Base-by-base conservation (phyloP, 2,797 vertebrate genomes). In the Pogoniulus pusillus region DNA sequence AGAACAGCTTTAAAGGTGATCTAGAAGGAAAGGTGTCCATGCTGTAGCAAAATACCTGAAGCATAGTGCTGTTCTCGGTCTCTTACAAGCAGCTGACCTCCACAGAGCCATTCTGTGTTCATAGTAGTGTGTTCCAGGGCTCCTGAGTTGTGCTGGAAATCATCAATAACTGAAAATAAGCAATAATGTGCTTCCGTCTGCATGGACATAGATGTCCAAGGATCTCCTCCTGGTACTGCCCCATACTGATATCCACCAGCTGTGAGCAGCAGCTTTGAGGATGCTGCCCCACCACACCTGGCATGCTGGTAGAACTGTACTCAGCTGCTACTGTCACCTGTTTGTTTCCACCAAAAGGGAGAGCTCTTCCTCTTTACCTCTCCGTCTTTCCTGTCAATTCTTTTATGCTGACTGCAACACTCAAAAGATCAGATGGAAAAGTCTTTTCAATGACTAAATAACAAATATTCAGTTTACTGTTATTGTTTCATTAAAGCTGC, bases 1-100 rank as follows among this genome's bases (percentile, higher is more conserved):
- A 9, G 9, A 62, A 13, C 6, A 62, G 14, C 7, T 62, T 76
- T 65, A 54, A 76, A 58, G 34, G 35, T 16, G 6, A 23, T 11
- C 11, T 4, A 39, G 41, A 43, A 73, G 65, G 16, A 26, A 86
- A 69, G 4, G 7, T 37, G 13, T 5, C 24, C 69, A 23, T 69
- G 27, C 7, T 68, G 19, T 24, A 43, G 34, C 18, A 58, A 60
- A 63, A 51, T 6, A 5, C 14, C 16, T 65, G 29, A 68, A 63
- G 2, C 7, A 9, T 8, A 57, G 18, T 0, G 0, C 5, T 82
- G 19, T 47, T 24, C 20, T 76, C 2, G 0, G 1, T 24, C 22
- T 75, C 51, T 47, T 17, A 69, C 9, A 53, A 65, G 37, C 12
- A 41, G 20, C 12, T 74, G 24, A 20, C 16, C 16, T 64, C 23